These are phyloP conservation scores for Bombus terrestris DNA, from an alignment of 1,140 invertebrate genomes.

Conservation along the genomic window DNA sequence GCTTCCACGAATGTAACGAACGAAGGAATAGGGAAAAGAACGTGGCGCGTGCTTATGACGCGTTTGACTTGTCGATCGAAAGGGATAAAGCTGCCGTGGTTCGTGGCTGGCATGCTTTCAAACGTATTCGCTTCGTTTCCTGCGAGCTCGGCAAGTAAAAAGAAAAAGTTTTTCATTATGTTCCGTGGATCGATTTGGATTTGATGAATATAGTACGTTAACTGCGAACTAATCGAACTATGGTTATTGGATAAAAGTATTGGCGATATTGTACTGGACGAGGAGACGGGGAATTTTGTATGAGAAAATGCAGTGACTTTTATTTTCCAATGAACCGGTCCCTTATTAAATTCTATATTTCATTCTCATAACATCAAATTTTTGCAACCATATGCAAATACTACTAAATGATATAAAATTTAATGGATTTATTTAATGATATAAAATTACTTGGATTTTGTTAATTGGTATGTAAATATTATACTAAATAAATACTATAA, in stretches of 20 bases:
- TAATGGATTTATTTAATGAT: too few species aligned
- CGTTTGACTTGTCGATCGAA: background rate
- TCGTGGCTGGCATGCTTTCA: background rate
- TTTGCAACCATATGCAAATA: too few species aligned
- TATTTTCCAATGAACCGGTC: too few species aligned
- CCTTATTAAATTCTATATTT: too few species aligned
- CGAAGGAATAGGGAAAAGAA: background rate
- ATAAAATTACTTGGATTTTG: too few species aligned
- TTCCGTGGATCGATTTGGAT: background rate
- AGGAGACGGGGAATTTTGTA: background rate
- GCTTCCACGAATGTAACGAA: background rate
- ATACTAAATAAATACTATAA: too few species aligned
- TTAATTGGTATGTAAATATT: too few species aligned
- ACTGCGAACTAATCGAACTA: background rate
- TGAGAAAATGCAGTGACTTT: too few species aligned
- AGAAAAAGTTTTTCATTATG: background rate
- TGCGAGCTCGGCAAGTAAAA: background rate
- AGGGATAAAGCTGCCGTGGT: background rate
- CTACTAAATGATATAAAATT: too few species aligned
- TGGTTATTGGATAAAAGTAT: background rate
- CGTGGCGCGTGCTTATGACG: background rate
- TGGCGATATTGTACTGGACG: background rate
- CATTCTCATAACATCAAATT: too few species aligned
- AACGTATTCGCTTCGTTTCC: background rate
- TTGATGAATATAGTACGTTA: background rate